These are phyloP conservation scores for Hippocampus guttulatus DNA, from an alignment of 2,113 vertebrate species.

Conservation along the genomic window DNA sequence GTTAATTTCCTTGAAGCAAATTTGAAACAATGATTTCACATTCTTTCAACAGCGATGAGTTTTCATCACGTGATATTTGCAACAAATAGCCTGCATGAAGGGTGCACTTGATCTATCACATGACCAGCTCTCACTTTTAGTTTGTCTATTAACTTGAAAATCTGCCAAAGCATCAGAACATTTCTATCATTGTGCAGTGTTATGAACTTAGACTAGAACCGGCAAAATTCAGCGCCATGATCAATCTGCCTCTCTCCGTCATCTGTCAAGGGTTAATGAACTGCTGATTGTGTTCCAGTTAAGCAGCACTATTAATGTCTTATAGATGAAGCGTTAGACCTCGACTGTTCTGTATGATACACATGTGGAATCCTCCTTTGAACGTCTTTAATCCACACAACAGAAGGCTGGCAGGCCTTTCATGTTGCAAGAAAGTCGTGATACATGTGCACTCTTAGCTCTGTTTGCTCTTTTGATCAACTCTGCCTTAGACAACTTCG, in stretches of 20 bases:
- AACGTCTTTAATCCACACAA: slow-evolving; percentile 64
- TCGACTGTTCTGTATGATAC: slow-evolving; percentile 52
- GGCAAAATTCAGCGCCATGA: slow-evolving; percentile 48
- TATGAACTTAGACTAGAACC: slow-evolving; percentile 36
- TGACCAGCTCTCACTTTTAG: slow-evolving; percentile 11
- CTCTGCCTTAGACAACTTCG: slow-evolving; percentile 40
- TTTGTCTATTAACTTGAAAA: slow-evolving; percentile 19
- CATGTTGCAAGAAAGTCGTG: slow-evolving; percentile 54
- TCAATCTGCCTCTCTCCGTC: slow-evolving; percentile 49
- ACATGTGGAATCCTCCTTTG: slow-evolving; percentile 54
- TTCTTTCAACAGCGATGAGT: slow-evolving; percentile 31
- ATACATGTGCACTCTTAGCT: slow-evolving; percentile 38
- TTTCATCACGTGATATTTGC: not conserved
- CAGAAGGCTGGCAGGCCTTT: slow-evolving; percentile 55
- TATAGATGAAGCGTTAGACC: slow-evolving; percentile 68
- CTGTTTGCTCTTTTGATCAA: slow-evolving; percentile 63
- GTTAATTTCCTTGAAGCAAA: not conserved
- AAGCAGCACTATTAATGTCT: slow-evolving; percentile 68
- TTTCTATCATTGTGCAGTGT: slow-evolving; percentile 37
- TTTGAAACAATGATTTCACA: slow-evolving; percentile 7
- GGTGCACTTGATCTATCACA: no score
- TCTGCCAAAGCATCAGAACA: slow-evolving; percentile 21
- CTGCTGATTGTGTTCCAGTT: slow-evolving; percentile 63
- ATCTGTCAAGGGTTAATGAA: slow-evolving; percentile 72
- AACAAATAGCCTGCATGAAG: not conserved